Evolutionary conservation across 2,113 vertebrate genomes (phyloP).

Genomic region (human (Homo sapiens)): GRCh38 chr12:117861001-117861500

Average conservation of each 20-base stretch:
- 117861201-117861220: background rate
- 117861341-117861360: background rate
- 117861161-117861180: fast-evolving
- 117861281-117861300: background rate
- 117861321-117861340: background rate
- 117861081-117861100: background rate
- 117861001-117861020: too few species aligned
- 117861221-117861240: background rate
- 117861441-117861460: fast-evolving
- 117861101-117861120: background rate
- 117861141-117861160: background rate
- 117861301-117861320: background rate
- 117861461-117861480: too few species aligned
- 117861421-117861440: too few species aligned
- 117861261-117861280: background rate
- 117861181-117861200: background rate
- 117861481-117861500: too few species aligned
- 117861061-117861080: background rate
- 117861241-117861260: fast-evolving
- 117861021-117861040: background rate
- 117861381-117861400: background rate
- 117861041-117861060: background rate
- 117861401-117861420: too few species aligned
- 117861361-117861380: too few species aligned
- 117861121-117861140: fast-evolving